Conservation (phyloP, 2,888 invertebrate genomes). For the Mayetiola destructor region DNA sequence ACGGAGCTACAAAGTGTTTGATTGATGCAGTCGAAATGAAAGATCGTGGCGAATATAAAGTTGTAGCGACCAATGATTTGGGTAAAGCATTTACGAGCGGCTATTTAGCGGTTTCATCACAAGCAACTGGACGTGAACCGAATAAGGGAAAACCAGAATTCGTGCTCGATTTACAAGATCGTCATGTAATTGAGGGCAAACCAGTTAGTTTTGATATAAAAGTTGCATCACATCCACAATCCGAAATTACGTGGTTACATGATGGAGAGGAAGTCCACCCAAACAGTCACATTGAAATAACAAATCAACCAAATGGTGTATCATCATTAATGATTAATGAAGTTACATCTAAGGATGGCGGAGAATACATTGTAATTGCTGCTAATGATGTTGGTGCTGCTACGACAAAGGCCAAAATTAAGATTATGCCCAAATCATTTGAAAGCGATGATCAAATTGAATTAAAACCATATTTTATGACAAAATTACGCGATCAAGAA, state of each 20-base stretch:
- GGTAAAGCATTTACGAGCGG: constrained; percentile 46
- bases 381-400: constrained; percentile 74
- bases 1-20: constrained; percentile 57
- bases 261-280: constrained; percentile 67
- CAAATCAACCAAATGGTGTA: constrained; percentile 61
- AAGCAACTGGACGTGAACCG: constrained; percentile 37
- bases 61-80: constrained; percentile 65
- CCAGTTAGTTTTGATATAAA: constrained; percentile 54
- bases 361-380: constrained; percentile 77
- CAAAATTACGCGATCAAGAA: not conserved
- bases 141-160: constrained; percentile 64
- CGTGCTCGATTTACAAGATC: constrained; percentile 48
- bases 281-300: constrained; percentile 64
- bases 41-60: constrained; percentile 72
- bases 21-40: constrained; percentile 51
- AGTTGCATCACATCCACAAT: constrained; percentile 60
- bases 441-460: not conserved
- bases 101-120: constrained; percentile 47
- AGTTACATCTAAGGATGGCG: constrained; percentile 68
- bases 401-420: constrained; percentile 67
- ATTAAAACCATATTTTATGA: not conserved
- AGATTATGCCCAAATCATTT: constrained; percentile 23
- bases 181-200: constrained; percentile 50
- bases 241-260: constrained; percentile 73
- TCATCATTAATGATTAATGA: constrained; percentile 68